Conservation (phyloP, 1,140 invertebrate genomes). For the Cryptotermes secundus region DNA sequence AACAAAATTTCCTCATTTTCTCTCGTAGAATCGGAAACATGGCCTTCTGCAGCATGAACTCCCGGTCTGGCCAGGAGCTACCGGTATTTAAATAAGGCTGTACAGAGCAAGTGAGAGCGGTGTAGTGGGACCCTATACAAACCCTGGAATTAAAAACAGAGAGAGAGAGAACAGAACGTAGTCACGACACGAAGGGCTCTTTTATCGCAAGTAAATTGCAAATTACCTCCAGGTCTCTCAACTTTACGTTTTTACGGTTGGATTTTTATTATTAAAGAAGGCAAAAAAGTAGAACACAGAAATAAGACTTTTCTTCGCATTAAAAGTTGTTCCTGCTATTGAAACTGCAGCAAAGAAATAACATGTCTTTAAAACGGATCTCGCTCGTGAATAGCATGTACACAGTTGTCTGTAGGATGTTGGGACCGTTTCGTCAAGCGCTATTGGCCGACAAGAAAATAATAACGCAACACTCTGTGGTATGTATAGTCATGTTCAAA, state of each 20-base stretch:
- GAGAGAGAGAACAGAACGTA: not conserved
- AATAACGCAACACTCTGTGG: not conserved
- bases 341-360: not conserved
- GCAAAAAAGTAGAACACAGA: not conserved
- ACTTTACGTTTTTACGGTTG: not conserved
- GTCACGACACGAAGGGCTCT: not conserved
- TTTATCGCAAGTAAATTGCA: slow-evolving; percentile 16
- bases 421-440: not conserved
- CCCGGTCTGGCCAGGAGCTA: not conserved
- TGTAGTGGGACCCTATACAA: not conserved
- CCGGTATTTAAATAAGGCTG: not conserved
- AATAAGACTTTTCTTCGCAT: not conserved
- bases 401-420: not conserved
- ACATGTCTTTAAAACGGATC: not conserved
- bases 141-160: not conserved
- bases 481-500: not conserved
- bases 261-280: not conserved
- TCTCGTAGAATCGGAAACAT: too few species aligned
- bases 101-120: not conserved
- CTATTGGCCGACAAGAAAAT: not conserved
- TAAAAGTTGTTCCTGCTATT: not conserved
- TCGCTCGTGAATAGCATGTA: not conserved
- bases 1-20: too few species aligned
- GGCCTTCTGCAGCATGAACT: too few species aligned
- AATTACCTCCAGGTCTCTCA: slow-evolving; percentile 5